Evolutionary conservation across 2,113 vertebrate species (phyloP), one percentile per base, ranked within the genome.

Genomic region (Sylvilagus bachmani): DNA sequence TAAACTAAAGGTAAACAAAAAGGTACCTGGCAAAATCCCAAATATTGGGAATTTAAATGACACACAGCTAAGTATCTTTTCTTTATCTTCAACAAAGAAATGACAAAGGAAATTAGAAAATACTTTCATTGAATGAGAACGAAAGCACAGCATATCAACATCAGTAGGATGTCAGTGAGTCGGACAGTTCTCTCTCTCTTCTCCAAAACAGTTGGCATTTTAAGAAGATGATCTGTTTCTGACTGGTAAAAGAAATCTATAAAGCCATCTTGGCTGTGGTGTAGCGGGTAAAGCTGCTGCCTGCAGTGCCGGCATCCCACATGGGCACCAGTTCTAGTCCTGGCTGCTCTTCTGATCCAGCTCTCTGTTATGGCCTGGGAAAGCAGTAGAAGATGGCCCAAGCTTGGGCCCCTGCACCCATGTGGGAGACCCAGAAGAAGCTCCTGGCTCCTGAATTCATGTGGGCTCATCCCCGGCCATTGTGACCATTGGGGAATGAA

Each of bases 1-100:
- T 25, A 83, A 90, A 62, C 11, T 87, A 55, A 16, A 90, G 83
- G 36, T 62, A 90, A 85, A 80, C 82, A 84, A 10, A 36, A 85
- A 70, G 11, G n/a, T 86, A n/a, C 14, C 27, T 38, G 27, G 27
- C 77, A 93, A 93, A 79, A 61, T 27, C n/a, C 66, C 62, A 79
- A 90, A 24, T 31, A 9, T 49, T 67, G 66, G 7, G 24, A 91
- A 82, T 61, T 53, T 74, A 86, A 95, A 75, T 12, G n/a, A 27
- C 25, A n/a, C 10, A 33, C 29, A 58, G 53, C 13, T 69, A 62
- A 93, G 64, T n/a, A 36, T 11, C n/a, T 62, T 31, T 53, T 16
- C 17, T 58, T 44, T 44, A 44, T 44, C 22, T 31, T 70, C 16
- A 27, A 55, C 77, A 58, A 73, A 33, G 33, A 84, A 51, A 25